Evolutionary conservation across 2,797 vertebrate species (phyloP), one percentile per base, ranked within the genome.

Genomic region (Odontamblyopus lacepedii): DNA sequence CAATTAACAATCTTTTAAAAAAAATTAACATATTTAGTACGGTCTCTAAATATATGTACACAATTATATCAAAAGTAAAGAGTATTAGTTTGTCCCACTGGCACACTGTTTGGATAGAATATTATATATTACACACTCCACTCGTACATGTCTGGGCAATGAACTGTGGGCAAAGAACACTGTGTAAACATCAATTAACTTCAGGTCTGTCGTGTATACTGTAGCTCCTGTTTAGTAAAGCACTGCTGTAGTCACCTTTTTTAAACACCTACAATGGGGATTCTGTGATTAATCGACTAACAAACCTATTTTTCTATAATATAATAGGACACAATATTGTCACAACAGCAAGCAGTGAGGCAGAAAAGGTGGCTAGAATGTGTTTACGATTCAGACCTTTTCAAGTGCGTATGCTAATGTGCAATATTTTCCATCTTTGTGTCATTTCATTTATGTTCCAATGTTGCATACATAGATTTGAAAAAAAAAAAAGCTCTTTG

Each of bases 391-490:
- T 63, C 32, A 38, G 8, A n/a, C 6, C 7, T 38, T 64, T 55
- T 55, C 12, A 63, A 63, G 51, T 64, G 56, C 23, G 11, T 38
- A 16, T 66, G 66, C 59, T 70, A 48, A 48, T 48, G 44, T 48
- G 67, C 71, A 53, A 75, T 57, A 68, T 63, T 63, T 51, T 73
- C n/a, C 32, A 55, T 63, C 18, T 44, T 38, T 44, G 19, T 72
- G 61, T 79, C 72, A 76, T 41, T 71, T 82, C 16, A 79, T 83
- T 48, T 48, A 48, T 48, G 44, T 16, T 23, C 19, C 7, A 55
- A n/a, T 55, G 53, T 55, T 53, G 6, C 74, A 63, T 38, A 27
- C 72, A 85, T 70, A 73, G 69, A 87, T 85, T 76, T n/a, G 75
- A 57, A 2, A 41, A 63, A 78, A 79, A 82, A 73, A 51, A 83